Evolutionary conservation across 2,888 invertebrate genomes (phyloP).

Genomic region (Dermolepida albohirtum): DNA sequence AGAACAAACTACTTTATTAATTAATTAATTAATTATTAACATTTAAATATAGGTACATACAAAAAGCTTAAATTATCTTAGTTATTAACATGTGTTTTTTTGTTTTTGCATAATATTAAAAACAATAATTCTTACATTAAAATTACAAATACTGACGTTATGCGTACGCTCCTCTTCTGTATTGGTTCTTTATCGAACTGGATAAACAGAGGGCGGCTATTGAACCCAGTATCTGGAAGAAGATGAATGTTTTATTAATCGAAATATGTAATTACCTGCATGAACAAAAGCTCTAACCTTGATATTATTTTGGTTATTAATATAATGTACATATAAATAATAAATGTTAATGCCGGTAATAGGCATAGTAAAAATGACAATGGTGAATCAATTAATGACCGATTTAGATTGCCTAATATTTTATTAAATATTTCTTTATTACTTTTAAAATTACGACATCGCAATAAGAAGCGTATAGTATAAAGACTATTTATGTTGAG

Average conservation of each 20-base stretch:
- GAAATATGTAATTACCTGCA: background rate
- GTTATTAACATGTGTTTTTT: conserved; percentile 23
- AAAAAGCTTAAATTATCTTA: conserved; percentile 38
- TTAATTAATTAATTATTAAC: conserved; percentile 18
- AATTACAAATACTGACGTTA: conserved; percentile 46
- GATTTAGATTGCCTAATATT: no score
- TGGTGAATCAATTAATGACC: no score
- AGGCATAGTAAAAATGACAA: no score
- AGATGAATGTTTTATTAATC: conserved; percentile 49
- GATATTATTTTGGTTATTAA: background rate
- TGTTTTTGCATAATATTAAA: conserved; percentile 26
- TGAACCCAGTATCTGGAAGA: conserved; percentile 78
- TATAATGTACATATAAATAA: no score
- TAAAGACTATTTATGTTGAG: no score
- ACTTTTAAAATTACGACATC: no score
- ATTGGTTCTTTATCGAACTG: conserved; percentile 87
- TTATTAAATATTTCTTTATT: no score
- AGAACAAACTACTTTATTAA: conserved; percentile 17
- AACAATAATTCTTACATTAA: conserved; percentile 21
- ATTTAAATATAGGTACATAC: conserved; percentile 37
- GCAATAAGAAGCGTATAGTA: no score
- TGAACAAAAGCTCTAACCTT: background rate
- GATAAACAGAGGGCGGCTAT: conserved; percentile 90
- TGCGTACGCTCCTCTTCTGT: conserved; percentile 70
- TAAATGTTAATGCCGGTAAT: no score